Percentiles rank a stretch among this genome's conserved stretches.
Conservation (phyloP, 1,140 invertebrate species). For the Daktulosphaira vitifoliae region DNA sequence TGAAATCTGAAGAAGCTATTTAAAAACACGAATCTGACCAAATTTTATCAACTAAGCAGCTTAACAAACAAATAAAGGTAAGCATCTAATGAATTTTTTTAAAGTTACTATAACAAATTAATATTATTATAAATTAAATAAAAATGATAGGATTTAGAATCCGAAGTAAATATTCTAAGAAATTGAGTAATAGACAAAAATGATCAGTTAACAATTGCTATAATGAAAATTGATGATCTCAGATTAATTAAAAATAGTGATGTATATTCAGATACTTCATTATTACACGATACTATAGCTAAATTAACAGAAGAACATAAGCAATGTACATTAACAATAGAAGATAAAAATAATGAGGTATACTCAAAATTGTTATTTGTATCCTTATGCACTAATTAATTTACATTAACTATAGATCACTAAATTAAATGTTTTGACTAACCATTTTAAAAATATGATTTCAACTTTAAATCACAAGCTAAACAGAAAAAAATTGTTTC, state of each 20-base stretch:
- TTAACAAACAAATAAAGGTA: conserved; percentile 19
- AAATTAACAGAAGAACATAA: conserved; percentile 1
- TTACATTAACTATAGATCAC: background rate
- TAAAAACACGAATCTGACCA: conserved; percentile 26
- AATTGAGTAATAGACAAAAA: conserved; percentile 1
- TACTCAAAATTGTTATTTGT: background rate
- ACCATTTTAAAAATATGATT: conserved; percentile 10
- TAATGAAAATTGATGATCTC: conserved; percentile 27
- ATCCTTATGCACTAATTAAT: background rate
- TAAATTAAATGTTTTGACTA: conserved; percentile 20
- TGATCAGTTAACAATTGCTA: conserved; percentile 19
- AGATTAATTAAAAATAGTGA: conserved; percentile 18
- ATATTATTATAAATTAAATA: background rate
- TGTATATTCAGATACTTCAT: background rate
- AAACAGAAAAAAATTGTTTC: conserved; percentile 30
- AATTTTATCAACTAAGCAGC: background rate
- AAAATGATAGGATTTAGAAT: conserved; percentile 1
- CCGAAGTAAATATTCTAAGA: conserved; percentile 15
- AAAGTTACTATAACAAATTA: background rate
- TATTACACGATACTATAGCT: conserved; percentile 12
- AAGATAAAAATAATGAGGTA: conserved; percentile 19
- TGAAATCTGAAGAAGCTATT: conserved; percentile 28
- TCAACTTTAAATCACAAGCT: conserved; percentile 4
- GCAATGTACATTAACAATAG: background rate
- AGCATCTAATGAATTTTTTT: background rate